Evolutionary conservation across 2,888 invertebrate genomes (phyloP).

Genomic region (Thelaira solivaga): DNA sequence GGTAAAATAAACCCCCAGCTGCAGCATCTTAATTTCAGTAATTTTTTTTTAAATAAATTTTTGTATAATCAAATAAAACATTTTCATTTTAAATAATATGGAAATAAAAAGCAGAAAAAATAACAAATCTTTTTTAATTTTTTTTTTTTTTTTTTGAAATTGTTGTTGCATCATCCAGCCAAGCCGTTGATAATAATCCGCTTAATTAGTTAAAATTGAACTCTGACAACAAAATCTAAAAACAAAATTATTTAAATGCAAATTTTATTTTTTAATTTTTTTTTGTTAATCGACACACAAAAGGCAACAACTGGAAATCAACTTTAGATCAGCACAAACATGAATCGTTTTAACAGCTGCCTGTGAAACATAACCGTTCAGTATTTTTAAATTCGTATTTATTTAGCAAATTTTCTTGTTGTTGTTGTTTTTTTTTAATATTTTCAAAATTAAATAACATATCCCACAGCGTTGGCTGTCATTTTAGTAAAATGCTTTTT

Average conservation of each 20-base stretch:
- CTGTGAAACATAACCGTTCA: constrained; percentile 25
- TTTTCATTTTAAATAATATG: no score
- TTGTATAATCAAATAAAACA: no score
- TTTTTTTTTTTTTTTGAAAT: no score
- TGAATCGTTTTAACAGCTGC: constrained; percentile 59
- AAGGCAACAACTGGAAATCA: constrained; percentile 30
- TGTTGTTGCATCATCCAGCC: background rate
- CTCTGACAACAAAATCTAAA: constrained; percentile 41
- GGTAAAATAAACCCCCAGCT: no score
- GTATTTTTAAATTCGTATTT: constrained; percentile 24
- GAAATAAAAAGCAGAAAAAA: no score
- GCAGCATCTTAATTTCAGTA: no score
- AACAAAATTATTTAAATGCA: constrained; percentile 47
- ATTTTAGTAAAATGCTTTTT: constrained; percentile 58
- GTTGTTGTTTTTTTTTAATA: constrained; percentile 18
- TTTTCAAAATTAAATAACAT: constrained; percentile 61
- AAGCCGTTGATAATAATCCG: constrained; percentile 44
- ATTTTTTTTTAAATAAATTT: no score
- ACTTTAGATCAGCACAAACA: constrained; percentile 37
- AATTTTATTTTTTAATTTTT: constrained; percentile 37
- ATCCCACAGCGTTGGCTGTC: constrained; percentile 62
- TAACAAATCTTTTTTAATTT: no score
- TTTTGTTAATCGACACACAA: constrained; percentile 26
- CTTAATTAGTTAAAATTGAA: constrained; percentile 59
- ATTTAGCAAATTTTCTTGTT: background rate